These are phyloP conservation scores for Tyto alba DNA, from an alignment of 2,113 vertebrate genomes.

Conservation along the genomic window DNA sequence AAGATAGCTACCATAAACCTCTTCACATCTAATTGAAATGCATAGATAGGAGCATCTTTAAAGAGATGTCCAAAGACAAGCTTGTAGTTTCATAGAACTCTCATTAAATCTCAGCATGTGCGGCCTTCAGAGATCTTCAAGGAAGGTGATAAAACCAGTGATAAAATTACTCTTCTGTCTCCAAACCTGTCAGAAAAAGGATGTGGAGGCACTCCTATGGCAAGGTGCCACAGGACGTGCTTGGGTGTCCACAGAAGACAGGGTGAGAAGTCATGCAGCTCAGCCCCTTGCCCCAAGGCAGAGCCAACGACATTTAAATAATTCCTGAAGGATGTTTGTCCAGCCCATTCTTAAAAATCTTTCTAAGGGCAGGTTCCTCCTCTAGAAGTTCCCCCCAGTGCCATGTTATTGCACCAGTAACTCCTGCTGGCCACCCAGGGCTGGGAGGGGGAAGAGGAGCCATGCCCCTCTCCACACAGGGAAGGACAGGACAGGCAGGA, in stretches of 20 bases:
- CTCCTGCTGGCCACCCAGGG: background rate
- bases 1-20: background rate
- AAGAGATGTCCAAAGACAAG: conserved; percentile 9
- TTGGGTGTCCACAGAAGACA: background rate
- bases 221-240: background rate
- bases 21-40: conserved; percentile 1
- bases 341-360: background rate
- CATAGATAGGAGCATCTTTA: background rate
- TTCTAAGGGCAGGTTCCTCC: background rate
- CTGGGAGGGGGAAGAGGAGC: background rate
- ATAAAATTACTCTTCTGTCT: background rate
- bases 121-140: conserved; percentile 15
- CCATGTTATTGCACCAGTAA: background rate
- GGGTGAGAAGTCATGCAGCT: background rate
- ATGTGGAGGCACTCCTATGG: background rate
- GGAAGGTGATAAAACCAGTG: background rate
- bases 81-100: conserved; percentile 18
- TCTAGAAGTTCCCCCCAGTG: background rate
- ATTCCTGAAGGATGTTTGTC: background rate
- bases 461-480: fast-evolving
- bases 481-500: background rate
- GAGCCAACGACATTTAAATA: background rate
- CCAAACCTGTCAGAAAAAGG: background rate
- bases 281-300: background rate
- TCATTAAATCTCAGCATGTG: conserved; percentile 34